Percentiles rank a stretch among this genome's conserved stretches.
Conservation (phyloP, 2,888 invertebrate species). For the Calliphora vomitoria region DNA sequence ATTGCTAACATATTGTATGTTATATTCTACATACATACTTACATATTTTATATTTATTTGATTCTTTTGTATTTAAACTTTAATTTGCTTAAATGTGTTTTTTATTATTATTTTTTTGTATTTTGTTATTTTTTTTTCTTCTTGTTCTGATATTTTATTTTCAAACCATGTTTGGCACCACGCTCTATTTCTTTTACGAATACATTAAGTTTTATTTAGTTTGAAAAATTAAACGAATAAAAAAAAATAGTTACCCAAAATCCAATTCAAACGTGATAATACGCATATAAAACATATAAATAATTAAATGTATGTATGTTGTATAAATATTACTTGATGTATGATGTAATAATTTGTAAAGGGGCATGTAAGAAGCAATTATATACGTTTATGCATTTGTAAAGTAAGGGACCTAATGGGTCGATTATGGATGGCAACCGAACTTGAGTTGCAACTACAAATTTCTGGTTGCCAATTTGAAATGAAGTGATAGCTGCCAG, state of each 20-base stretch:
- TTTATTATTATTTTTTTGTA: background rate
- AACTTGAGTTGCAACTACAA: too few relatives aligned
- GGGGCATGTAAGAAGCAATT: constrained; percentile 6
- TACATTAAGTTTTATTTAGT: constrained; percentile 52
- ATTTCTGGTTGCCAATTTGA: too few relatives aligned
- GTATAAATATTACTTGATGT: background rate
- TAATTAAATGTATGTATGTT: constrained; percentile 10
- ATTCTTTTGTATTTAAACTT: constrained; percentile 46
- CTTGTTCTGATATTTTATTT: constrained; percentile 35
- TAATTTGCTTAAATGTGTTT: constrained; percentile 39
- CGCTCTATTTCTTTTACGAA: constrained; percentile 67
- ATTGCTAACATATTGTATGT: constrained; percentile 32
- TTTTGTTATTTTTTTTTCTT: too few relatives aligned
- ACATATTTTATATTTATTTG: constrained; percentile 9
- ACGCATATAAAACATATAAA: constrained; percentile 1
- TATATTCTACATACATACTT: background rate
- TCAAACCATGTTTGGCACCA: constrained; percentile 58
- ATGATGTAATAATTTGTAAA: constrained; percentile 48
- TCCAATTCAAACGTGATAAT: constrained; percentile 7
- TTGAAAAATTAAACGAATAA: constrained; percentile 30
- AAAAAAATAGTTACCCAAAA: constrained; percentile 17
- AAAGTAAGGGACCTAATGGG: background rate
- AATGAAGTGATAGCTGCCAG: too few relatives aligned
- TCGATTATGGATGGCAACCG: too few relatives aligned
- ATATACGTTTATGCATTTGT: background rate